A percentile compares a stretch with the other conserved stretches of the same genome.
phyloP scores from a whole-genome alignment of 2,797 vertebrate species.

The Austrolebias charrua region DNA sequence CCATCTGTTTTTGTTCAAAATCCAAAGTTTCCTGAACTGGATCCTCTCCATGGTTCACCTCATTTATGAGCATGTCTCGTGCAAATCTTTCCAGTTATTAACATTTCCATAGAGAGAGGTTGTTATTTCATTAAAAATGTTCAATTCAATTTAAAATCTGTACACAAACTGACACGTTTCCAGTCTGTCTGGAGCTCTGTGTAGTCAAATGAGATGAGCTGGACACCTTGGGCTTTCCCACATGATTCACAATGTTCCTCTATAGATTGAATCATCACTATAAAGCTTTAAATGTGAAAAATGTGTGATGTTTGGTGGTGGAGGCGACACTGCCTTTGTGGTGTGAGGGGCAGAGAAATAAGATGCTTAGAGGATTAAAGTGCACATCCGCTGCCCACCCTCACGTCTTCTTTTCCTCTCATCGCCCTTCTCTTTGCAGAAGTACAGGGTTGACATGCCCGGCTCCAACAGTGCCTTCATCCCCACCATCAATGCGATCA shows the following conservation, averaged over 20 bases:
- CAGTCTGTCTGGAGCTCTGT: slow-evolving; percentile 33
- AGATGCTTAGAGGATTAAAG: slow-evolving; percentile 14
- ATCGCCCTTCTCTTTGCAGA: slow-evolving; percentile 73
- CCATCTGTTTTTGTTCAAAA: background rate
- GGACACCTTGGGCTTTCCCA: slow-evolving; percentile 74
- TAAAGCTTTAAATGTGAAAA: slow-evolving; percentile 46
- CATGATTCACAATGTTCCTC: slow-evolving; percentile 80
- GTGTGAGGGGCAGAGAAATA: slow-evolving; percentile 5
- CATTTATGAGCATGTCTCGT: too few relatives aligned
- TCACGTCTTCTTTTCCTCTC: background rate
- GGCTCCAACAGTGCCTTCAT: slow-evolving; percentile 99
- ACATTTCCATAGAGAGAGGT: background rate
- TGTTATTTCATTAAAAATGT: background rate
- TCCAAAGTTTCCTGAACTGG: background rate
- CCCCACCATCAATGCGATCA: slow-evolving; percentile 99
- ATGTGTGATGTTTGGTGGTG: slow-evolving; percentile 51
- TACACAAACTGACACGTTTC: background rate
- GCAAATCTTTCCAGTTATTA: background rate
- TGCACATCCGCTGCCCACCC: background rate
- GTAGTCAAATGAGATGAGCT: slow-evolving; percentile 49
- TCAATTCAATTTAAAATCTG: background rate
- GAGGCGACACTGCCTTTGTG: slow-evolving; percentile 18
- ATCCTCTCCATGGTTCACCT: too few relatives aligned
- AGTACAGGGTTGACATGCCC: slow-evolving; percentile 98
- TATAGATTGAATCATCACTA: slow-evolving; percentile 67